These are phyloP conservation scores for Anguilla obscura DNA, from an alignment of 2,797 vertebrate genomes.

Conservation along the genomic window DNA sequence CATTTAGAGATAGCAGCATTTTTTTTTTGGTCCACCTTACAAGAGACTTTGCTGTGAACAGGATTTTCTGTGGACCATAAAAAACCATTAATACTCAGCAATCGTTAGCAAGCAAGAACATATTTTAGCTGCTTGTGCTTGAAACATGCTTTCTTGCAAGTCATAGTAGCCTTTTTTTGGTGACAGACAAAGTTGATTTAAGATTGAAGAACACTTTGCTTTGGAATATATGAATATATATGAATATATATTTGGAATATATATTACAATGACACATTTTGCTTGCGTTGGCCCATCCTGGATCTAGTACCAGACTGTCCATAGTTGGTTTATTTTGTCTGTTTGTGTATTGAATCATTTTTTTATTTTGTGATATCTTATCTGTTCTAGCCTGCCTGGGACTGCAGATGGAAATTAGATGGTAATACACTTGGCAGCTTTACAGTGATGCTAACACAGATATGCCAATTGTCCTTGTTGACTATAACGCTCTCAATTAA, in stretches of 20 bases:
- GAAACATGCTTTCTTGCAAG: neutral
- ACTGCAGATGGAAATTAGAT: neutral
- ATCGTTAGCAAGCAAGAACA: neutral
- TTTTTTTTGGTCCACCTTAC: neutral
- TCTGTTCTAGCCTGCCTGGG: neutral
- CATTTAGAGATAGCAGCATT: neutral
- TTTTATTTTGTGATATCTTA: neutral
- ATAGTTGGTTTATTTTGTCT: neutral
- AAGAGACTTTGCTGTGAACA: neutral
- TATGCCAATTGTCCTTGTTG: neutral
- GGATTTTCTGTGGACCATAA: neutral
- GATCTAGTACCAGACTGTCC: neutral
- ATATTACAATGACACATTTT: neutral
- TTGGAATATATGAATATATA: neutral
- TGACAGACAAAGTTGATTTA: neutral
- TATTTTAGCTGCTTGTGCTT: neutral
- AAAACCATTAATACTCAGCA: neutral
- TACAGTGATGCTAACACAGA: neutral
- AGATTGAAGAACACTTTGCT: neutral
- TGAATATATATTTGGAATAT: neutral
- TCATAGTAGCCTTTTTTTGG: neutral
- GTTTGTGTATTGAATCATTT: neutral
- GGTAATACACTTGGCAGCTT: slow-evolving; percentile 10
- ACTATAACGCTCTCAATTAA: neutral
- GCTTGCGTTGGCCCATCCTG: neutral